phyloP scores from a whole-genome alignment of 2,888 invertebrate species.

The Venusia cambrica region DNA sequence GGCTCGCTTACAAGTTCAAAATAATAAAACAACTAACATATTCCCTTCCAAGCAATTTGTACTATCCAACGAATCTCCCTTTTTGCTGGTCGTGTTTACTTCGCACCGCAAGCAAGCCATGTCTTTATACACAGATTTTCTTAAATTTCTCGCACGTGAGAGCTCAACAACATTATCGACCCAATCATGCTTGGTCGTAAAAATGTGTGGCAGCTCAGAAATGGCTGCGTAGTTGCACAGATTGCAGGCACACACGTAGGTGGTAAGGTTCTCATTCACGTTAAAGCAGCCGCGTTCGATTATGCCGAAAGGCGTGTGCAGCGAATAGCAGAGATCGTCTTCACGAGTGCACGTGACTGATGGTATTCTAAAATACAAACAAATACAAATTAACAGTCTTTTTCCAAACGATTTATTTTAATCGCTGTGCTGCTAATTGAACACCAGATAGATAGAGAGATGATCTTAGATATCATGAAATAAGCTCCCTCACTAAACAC shows the following conservation, averaged over 20 bases:
- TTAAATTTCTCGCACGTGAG: constrained; percentile 50
- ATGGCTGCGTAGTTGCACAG: constrained; percentile 63
- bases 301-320: constrained; percentile 66
- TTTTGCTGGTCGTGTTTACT: constrained; percentile 46
- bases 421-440: too few species aligned
- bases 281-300: constrained; percentile 63
- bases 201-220: constrained; percentile 59
- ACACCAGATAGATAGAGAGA: too few species aligned
- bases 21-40: constrained; percentile 45
- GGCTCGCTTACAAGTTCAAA: too few species aligned
- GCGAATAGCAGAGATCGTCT: constrained; percentile 58
- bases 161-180: constrained; percentile 58
- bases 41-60: constrained; percentile 59
- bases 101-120: constrained; percentile 64
- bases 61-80: constrained; percentile 38
- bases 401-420: too few species aligned
- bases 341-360: constrained; percentile 46
- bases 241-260: constrained; percentile 64
- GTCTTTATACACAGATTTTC: constrained; percentile 53
- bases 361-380: constrained; percentile 47
- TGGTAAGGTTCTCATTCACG: constrained; percentile 49
- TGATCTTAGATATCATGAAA: too few species aligned
- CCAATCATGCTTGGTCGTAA: constrained; percentile 54
- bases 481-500: too few species aligned
- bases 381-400: too few species aligned